Evolutionary conservation across 1,140 invertebrate species (phyloP), one percentile per base, ranked within the genome.

Genomic region (Zaprionus africanus): DNA sequence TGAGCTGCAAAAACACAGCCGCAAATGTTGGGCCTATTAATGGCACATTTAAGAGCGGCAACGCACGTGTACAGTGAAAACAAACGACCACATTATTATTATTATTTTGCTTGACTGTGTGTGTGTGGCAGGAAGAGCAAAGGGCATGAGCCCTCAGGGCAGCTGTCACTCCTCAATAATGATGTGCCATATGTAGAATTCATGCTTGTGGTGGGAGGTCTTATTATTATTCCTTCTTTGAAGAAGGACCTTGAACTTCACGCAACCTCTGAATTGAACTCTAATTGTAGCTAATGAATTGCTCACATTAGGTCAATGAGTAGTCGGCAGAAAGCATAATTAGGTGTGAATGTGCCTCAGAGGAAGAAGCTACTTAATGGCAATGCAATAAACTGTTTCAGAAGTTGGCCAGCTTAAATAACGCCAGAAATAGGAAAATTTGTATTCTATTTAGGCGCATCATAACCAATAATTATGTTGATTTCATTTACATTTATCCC

Each of bases 241-340:
- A 78, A 66, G 49, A 46, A 53, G 67, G 75, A 73, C 72, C 79
- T 79, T 82, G 82, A 86, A 86, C 79, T 69, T 59, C 49, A 43
- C 7, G 53, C 59, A 56, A 53, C 41, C 28, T 54, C 46, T 86
- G 79, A 87, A 86, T 86, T 74, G 82, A 86, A 87, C 83, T 86
- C 71, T 87, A 86, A 87, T 82, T 87, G 79, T 76, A 82, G 76
- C 78, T 82, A 82, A 86, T 82, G 79, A 86, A 86, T 87, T 73
- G 77, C 79, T 68, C 68, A 73, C 79, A 86, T 86, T 87, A 87
- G 79, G 57, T 86, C 83, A 82, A 87, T 51, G 67, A 82, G 72
- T 68, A n/a, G n/a, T 65, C 57, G 56, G 38, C 67, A 57, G 58
- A 63, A 28, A 53, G 31, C 49, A 59, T 49, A 38, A 54, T 63